Evolutionary conservation across 1,140 invertebrate species (phyloP).

Genomic region (Diorhabda carinulata): DNA sequence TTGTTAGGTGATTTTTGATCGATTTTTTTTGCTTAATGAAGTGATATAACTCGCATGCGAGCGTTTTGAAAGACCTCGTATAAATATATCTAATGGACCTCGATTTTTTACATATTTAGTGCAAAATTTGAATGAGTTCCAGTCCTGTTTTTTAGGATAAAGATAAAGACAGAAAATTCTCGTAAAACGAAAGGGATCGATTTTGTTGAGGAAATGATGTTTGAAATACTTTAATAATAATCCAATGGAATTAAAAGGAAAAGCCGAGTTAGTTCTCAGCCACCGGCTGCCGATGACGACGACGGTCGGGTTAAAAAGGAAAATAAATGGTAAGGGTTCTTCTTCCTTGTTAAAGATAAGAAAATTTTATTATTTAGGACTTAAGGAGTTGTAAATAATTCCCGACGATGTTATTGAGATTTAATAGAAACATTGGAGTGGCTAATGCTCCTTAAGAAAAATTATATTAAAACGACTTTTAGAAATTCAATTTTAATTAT

Average conservation of each 20-base stretch:
- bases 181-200: not conserved
- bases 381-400: slow-evolving; percentile 3
- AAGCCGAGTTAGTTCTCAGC: not conserved
- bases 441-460: too few relatives aligned
- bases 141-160: not conserved
- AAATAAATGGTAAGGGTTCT: slow-evolving; percentile 2
- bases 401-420: not conserved
- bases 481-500: too few relatives aligned
- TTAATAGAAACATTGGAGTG: not conserved
- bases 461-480: too few relatives aligned
- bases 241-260: slow-evolving; percentile 2
- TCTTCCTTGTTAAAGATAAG: slow-evolving; percentile 2
- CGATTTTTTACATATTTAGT: too few relatives aligned
- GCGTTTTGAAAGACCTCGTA: too few relatives aligned
- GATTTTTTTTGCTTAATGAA: too few relatives aligned
- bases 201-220: slow-evolving; percentile 2
- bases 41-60: too few relatives aligned
- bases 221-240: slow-evolving; percentile 3
- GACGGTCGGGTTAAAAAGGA: not conserved
- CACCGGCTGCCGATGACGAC: not conserved
- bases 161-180: not conserved
- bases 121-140: not conserved
- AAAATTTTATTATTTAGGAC: slow-evolving; percentile 3
- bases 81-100: too few relatives aligned
- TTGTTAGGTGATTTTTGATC: too few relatives aligned